Evolutionary conservation across 2,113 vertebrate genomes (phyloP), one percentile per base, ranked within the genome.

Genomic region (Lasiurus borealis): DNA sequence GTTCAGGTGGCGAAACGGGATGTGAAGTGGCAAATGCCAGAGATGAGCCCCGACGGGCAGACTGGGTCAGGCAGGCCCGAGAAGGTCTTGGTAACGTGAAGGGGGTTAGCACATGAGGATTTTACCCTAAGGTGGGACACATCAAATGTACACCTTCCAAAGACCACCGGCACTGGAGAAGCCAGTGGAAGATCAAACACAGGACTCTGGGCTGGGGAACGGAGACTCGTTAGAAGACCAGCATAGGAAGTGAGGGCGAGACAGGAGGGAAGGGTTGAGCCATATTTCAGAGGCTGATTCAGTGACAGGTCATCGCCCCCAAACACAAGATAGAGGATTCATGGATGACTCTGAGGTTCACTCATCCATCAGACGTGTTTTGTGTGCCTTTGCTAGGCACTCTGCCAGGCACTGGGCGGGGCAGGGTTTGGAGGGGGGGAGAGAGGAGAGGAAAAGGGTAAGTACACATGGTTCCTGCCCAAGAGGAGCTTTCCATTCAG

Each of bases 211-310:
- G 15, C 48, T n/a, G 10, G 85, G 57, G 29, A 68, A 75, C 40
- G 59, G 59, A 71, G 7, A 85, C 21, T 40, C 9, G 14, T 48
- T 46, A 50, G 89, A 92, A 80, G 31, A n/a, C 21, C 29, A 80
- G 78, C 52, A 14, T 19, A 59, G 85, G n/a, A 77, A 34, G 64
- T 48, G 72, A 91, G 48, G 68, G 19, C 59, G 29, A 64, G 75
- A 84, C 78, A 75, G 85, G 36, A 69, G 11, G 27, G 62, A 44
- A 62, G 80, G 73, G 48, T 46, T 95, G 52, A 93, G 52, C 72
- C 57, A 40, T 66, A 57, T 18, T 83, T 64, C 19, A 66, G 54
- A 83, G 34, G 62, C 59, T 64, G 93, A 77, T 66, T 95, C 62
- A 76, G 59, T 40, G n/a, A 83, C 34, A 71, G 50, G 68, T 82